Base-by-base conservation (phyloP, 2,113 vertebrate genomes). In the Nettapus auritus region DNA sequence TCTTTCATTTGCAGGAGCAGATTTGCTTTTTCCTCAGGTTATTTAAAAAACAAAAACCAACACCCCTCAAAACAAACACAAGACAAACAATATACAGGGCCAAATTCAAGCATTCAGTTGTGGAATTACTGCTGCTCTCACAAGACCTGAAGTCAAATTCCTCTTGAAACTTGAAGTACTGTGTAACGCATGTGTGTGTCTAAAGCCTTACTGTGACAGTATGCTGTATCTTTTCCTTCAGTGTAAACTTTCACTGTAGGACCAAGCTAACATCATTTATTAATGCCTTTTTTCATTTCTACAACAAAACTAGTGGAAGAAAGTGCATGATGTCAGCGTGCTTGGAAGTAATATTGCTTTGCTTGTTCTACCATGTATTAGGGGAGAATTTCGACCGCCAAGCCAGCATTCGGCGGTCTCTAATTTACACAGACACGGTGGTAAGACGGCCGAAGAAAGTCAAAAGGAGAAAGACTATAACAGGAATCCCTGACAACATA, bases 401-500 rank as follows among this genome's bases (percentile, higher is more conserved):
- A 96, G 99, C 99, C 98, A 99, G 98, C 98, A 97, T 99, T 98
- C 99, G 99, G 98, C 99, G 99, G 98, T 99, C 99, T 98, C 98
- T 99, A 98, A 99, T 99, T 98, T 99, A 99, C 98, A 98, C 99
- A 98, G 99, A 99, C 98, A 99, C 99, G 97, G 98, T 99, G 98
- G 98, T 99, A 98, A 99, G 99, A 98, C 98, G 99, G 97, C 98
- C 99, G 98, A 99, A 99, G 99, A 99, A 99, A 99, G 99, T 99
- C 99, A 99, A 98, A 98, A 99, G 99, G 98, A 99, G 99, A 99
- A 99, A 99, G 99, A 99, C 99, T 98, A 99, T 99, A 98, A 98
- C 99, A 99, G 99, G 99, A 98, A 97, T 99, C 97, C 99, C 99
- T 98, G 99, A 99, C 99, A 98, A 98, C 99, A 96, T 99, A 98